phyloP scores from a whole-genome alignment of 2,888 invertebrate genomes.

The Drosophila setosimentum region DNA sequence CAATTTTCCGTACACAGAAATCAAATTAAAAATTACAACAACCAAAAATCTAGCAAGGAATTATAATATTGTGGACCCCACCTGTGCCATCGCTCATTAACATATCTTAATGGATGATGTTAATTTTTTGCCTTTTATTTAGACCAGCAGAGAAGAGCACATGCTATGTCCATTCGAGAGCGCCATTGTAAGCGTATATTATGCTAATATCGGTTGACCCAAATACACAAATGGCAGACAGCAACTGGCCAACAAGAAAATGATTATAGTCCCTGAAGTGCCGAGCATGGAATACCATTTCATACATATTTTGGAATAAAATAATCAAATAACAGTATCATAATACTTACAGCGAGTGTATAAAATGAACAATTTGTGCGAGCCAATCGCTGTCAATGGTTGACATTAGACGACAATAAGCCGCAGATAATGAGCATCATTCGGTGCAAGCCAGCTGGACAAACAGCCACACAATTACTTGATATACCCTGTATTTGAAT shows the following conservation, averaged over 20 bases:
- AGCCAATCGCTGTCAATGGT: constrained; percentile 5
- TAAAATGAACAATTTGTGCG: not conserved
- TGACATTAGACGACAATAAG: constrained; percentile 8
- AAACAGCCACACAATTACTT: not conserved
- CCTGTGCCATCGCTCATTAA: constrained; percentile 53
- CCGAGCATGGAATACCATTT: not conserved
- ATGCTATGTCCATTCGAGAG: constrained; percentile 23
- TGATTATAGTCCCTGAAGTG: constrained; percentile 1
- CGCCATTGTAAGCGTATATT: constrained; percentile 51
- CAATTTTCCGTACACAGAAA: constrained; percentile 17
- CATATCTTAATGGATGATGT: constrained; percentile 14
- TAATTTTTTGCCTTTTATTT: not conserved
- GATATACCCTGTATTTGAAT: constrained; percentile 9
- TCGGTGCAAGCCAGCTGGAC: constrained; percentile 19
- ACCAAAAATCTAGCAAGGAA: constrained; percentile 7
- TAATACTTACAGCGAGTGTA: not conserved
- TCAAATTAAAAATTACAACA: constrained; percentile 34
- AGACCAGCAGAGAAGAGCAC: constrained; percentile 24
- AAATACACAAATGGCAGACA: constrained; percentile 25
- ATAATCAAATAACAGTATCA: not conserved
- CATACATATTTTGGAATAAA: not conserved
- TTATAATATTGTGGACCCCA: constrained; percentile 34
- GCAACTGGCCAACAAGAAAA: not conserved
- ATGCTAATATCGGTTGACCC: constrained; percentile 67
- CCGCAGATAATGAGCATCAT: constrained; percentile 27